Conservation (phyloP, 1,140 invertebrate species). For the Coenobita brevimanus region DNA sequence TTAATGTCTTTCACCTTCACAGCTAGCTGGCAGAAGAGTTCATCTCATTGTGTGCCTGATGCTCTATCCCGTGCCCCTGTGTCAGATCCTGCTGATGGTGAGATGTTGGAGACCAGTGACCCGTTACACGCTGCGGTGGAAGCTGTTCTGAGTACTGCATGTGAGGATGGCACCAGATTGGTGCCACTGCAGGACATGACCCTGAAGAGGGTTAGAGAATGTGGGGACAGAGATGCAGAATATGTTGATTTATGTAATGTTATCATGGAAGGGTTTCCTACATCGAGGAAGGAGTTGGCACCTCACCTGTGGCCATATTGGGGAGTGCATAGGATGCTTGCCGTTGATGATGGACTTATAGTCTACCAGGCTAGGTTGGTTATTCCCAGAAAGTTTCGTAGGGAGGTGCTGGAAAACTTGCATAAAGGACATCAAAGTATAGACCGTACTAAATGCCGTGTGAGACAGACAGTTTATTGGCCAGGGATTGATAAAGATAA, state of each 20-base stretch:
- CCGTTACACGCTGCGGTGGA: neutral
- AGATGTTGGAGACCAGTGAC: neutral
- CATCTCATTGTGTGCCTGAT: neutral
- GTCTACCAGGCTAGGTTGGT: neutral
- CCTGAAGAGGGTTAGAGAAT: no score
- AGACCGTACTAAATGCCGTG: neutral
- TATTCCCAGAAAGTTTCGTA: neutral
- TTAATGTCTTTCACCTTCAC: neutral
- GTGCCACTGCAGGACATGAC: no score
- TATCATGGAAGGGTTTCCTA: neutral
- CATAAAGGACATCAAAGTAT: neutral
- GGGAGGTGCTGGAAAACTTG: neutral
- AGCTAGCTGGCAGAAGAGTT: neutral
- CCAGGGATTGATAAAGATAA: constrained; percentile 20
- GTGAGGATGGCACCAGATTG: neutral
- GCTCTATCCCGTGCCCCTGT: neutral
- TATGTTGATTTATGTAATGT: neutral
- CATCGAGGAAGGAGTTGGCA: neutral
- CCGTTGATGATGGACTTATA: neutral
- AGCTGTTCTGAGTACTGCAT: neutral
- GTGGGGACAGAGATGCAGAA: no score
- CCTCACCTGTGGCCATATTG: neutral
- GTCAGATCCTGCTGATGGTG: neutral
- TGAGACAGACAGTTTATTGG: constrained; percentile 14
- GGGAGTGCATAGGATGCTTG: constrained; percentile 2